Conservation (phyloP, 2,888 invertebrate species). For the Octonoba sinensis region DNA sequence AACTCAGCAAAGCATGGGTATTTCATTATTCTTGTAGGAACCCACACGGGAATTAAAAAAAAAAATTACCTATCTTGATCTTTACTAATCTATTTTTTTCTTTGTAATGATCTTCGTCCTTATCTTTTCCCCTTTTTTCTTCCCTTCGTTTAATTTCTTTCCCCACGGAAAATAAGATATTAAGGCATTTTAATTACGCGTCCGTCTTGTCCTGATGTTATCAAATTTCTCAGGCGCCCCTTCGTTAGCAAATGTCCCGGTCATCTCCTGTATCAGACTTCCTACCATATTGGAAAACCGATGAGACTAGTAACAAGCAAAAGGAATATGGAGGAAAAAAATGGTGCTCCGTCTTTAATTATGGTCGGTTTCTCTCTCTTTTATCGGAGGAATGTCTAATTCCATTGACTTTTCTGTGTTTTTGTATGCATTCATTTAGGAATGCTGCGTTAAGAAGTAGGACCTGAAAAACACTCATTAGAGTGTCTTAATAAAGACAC, state of each 20-base stretch:
- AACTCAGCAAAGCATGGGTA: no score
- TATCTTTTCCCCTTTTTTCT: constrained; percentile 36
- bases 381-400: no score
- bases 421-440: no score
- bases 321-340: not conserved
- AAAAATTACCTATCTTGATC: constrained; percentile 3
- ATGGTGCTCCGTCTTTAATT: no score
- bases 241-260: constrained; percentile 2
- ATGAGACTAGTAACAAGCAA: constrained; percentile 6
- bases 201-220: constrained; percentile 41
- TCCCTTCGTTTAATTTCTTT: constrained; percentile 5
- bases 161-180: constrained; percentile 42
- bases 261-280: constrained; percentile 20
- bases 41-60: not conserved
- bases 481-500: no score
- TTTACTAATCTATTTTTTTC: constrained; percentile 10
- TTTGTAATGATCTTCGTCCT: constrained; percentile 38
- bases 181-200: constrained; percentile 53
- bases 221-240: constrained; percentile 30
- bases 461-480: no score
- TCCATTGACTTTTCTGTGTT: no score
- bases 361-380: no score
- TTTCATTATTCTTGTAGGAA: no score
- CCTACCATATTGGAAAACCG: constrained; percentile 44
- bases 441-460: no score